Percentiles rank a stretch among this genome's conserved stretches.
Conservation (phyloP, 2,888 invertebrate species). For the Harpalus rufipes region DNA sequence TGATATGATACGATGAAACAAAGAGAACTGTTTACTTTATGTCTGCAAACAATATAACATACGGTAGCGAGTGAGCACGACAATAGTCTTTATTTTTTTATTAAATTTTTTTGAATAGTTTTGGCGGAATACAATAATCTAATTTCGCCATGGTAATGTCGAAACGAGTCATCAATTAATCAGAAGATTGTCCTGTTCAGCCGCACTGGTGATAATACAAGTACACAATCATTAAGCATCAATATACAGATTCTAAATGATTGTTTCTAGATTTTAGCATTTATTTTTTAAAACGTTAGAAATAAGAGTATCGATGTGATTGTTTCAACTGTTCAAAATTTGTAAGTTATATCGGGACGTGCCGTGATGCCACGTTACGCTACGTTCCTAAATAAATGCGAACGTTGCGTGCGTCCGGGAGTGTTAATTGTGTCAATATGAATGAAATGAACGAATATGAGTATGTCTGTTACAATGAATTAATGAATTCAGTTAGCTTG, state of each 20-base stretch:
- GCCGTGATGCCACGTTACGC: slow-evolving; percentile 32
- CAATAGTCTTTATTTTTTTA: slow-evolving; percentile 72
- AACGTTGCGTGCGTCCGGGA: slow-evolving; percentile 17
- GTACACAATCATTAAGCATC: slow-evolving; percentile 60
- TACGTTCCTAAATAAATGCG: not conserved
- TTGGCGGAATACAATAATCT: slow-evolving; percentile 51
- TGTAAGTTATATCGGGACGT: slow-evolving; percentile 64
- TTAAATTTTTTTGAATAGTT: slow-evolving; percentile 63
- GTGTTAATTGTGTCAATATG: slow-evolving; percentile 41
- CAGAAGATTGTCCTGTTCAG: slow-evolving; percentile 76
- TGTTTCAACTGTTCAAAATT: slow-evolving; percentile 67
- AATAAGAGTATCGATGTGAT: slow-evolving; percentile 69
- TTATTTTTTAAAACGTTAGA: slow-evolving; percentile 67
- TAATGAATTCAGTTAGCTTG: slow-evolving; percentile 36
- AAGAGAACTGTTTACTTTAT: slow-evolving; percentile 70
- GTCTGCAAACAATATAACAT: slow-evolving; percentile 68
- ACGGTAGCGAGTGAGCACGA: slow-evolving; percentile 77
- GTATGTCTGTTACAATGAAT: slow-evolving; percentile 10
- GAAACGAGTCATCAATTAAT: slow-evolving; percentile 50
- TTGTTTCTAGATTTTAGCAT: slow-evolving; percentile 68
- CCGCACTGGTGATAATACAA: slow-evolving; percentile 76
- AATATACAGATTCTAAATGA: slow-evolving; percentile 62
- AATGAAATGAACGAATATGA: slow-evolving; percentile 14
- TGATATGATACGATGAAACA: slow-evolving; percentile 31
- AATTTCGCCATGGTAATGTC: slow-evolving; percentile 61